Base-by-base conservation (phyloP, 2,888 invertebrate genomes). In the Cantharis rustica region DNA sequence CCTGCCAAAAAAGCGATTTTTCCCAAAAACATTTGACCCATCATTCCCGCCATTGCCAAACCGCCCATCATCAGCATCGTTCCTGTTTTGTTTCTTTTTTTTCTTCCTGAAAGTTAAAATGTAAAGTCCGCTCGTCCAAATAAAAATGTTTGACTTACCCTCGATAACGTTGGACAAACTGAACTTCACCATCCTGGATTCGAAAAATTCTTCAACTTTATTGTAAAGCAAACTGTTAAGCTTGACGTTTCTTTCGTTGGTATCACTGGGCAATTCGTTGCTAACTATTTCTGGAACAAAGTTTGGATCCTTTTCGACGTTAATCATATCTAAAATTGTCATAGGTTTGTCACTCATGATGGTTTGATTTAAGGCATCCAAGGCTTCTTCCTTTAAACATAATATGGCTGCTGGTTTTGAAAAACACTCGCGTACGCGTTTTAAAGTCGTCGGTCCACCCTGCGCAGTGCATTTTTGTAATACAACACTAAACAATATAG, bases 1-100 rank as follows among this genome's bases (percentile, higher is more conserved):
- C 93, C 93, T 0, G 93, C 93, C 81, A 93, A 88, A 77, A 93
- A 89, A 7, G 93, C 92, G 76, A 93, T 90, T 88, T 93, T 93
- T 23, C 92, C 92, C 85, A 93, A 91, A 77, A 92, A 91, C 88
- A 93, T 87, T 87, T 93, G 93, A 2, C 91, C 91, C 86, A 93
- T 88, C 88, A 93, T 91, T 63, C 91, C 92, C 79, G 91, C 88
- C 86, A 92, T 89, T 13, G 91, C 92, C 79, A 92, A 86, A 78
- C 91, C 92, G 75, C 90, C 91, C 88, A 92, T 89, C 88, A 92
- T 88, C 84, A 92, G 85, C 86, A 90, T 90, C 62, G 89, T 89
- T 74, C 90, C 89, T 68, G 87, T 81, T 64, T 79, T 79, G 23
- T 82, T 81, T 20, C 82, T 83, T 26, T 82, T 83, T 20, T 80